These are phyloP conservation scores for Ctenodactylus gundi DNA, from an alignment of 2,113 vertebrate genomes.

Conservation along the genomic window DNA sequence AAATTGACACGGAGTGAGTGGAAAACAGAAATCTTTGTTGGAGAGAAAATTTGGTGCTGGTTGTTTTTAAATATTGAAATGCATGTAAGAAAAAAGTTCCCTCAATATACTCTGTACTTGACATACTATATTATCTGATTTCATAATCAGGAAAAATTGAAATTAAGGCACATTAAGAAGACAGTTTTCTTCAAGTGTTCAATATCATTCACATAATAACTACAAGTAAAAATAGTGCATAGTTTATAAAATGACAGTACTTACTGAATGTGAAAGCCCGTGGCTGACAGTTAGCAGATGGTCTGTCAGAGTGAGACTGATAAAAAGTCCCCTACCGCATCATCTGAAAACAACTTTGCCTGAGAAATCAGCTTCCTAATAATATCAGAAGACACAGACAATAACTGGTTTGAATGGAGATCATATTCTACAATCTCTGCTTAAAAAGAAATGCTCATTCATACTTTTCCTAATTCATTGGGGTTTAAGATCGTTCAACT, in stretches of 20 bases:
- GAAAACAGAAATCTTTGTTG: neutral
- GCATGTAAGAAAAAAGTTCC: neutral
- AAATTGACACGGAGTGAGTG: neutral
- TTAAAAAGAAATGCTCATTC: neutral
- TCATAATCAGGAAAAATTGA: constrained; percentile 60
- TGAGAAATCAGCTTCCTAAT: constrained; percentile 63
- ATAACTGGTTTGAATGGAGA: constrained; percentile 68
- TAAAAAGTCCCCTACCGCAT: constrained; percentile 51
- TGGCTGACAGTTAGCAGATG: constrained; percentile 81
- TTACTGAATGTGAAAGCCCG: constrained; percentile 62
- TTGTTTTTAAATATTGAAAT: neutral
- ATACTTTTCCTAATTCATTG: neutral
- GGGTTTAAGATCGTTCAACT: neutral
- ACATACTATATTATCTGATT: constrained; percentile 37
- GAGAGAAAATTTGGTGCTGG: neutral
- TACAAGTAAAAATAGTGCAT: constrained; percentile 52
- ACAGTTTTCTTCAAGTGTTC: constrained; percentile 58
- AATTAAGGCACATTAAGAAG: constrained; percentile 41
- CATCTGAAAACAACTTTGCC: constrained; percentile 62
- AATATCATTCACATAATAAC: constrained; percentile 52
- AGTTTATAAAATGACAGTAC: constrained; percentile 76
- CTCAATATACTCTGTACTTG: neutral
- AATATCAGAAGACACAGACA: constrained; percentile 62
- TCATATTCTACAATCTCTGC: neutral
- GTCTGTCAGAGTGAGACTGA: constrained; percentile 72